Percentiles rank a stretch among this genome's conserved stretches.
Evolutionary conservation across 2,888 invertebrate genomes (phyloP).

Genomic region (Euspilapteryx auroguttella): DNA sequence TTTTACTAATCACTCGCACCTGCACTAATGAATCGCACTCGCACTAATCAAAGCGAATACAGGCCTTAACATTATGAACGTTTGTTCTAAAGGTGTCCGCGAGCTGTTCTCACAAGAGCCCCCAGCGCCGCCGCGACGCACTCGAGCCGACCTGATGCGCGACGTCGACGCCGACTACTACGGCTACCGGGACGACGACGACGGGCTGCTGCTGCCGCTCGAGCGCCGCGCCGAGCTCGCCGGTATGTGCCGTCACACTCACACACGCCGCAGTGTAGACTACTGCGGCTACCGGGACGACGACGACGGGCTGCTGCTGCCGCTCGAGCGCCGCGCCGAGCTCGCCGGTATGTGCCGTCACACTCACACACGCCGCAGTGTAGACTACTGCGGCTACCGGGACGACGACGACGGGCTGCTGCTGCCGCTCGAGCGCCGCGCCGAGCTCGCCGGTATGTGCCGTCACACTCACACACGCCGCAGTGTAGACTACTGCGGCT

Average conservation of each 20-base stretch:
- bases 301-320: conserved; percentile 93
- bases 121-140: conserved; percentile 86
- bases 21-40: too few relatives aligned
- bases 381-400: conserved; percentile 97
- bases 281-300: conserved; percentile 99
- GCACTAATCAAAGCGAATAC: too few relatives aligned
- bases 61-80: too few relatives aligned
- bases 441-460: conserved; percentile 71
- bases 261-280: conserved; percentile 96
- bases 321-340: conserved; percentile 82
- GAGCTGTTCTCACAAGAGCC: conserved; percentile 97
- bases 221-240: conserved; percentile 80
- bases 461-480: too few relatives aligned
- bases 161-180: conserved; percentile 99
- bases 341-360: conserved; percentile 65
- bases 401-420: conserved; percentile 98
- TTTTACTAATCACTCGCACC: too few relatives aligned
- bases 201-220: conserved; percentile 88
- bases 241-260: too few relatives aligned
- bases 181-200: conserved; percentile 98
- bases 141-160: conserved; percentile 95
- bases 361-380: too few relatives aligned
- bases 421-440: conserved; percentile 80
- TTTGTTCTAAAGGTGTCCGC: conserved; percentile 92
- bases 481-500: conserved; percentile 99